Conservation (phyloP, 2,797 vertebrate genomes). For the Eleutherodactylus coqui region DNA sequence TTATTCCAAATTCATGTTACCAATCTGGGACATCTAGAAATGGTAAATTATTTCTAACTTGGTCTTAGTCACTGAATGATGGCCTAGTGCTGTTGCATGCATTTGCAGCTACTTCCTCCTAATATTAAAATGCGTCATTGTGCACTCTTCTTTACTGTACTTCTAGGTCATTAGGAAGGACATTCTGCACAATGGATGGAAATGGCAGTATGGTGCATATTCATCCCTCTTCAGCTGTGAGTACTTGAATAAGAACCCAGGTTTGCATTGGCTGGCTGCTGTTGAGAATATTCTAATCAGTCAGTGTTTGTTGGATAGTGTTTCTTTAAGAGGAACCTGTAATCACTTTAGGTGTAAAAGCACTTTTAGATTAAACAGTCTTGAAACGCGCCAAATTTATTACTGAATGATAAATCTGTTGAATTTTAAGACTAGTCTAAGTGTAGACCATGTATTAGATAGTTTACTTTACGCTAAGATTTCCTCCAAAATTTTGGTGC, state of each 20-base stretch:
- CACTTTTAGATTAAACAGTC: too few relatives aligned
- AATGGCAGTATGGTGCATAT: slow-evolving; percentile 92
- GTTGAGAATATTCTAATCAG: neutral
- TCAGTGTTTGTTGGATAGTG: neutral
- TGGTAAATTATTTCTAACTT: too few relatives aligned
- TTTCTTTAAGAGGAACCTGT: too few relatives aligned
- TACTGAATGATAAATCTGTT: too few relatives aligned
- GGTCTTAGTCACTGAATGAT: neutral
- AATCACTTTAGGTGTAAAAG: too few relatives aligned
- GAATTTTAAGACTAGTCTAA: too few relatives aligned
- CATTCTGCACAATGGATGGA: slow-evolving; percentile 98
- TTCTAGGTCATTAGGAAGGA: slow-evolving; percentile 88
- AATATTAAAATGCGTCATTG: neutral
- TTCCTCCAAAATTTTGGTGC: too few relatives aligned
- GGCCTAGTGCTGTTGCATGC: neutral
- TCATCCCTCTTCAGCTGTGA: slow-evolving; percentile 95
- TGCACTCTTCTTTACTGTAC: neutral
- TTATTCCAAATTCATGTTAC: too few relatives aligned
- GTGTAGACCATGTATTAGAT: too few relatives aligned
- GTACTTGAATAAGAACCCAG: slow-evolving; percentile 52
- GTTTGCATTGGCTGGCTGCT: neutral
- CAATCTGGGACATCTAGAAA: neutral
- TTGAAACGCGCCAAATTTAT: too few relatives aligned
- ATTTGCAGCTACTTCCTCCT: neutral
- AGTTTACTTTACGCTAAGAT: too few relatives aligned